Evolutionary conservation across 2,797 vertebrate species (phyloP).

Genomic region (Megalops cyprinoides): DNA sequence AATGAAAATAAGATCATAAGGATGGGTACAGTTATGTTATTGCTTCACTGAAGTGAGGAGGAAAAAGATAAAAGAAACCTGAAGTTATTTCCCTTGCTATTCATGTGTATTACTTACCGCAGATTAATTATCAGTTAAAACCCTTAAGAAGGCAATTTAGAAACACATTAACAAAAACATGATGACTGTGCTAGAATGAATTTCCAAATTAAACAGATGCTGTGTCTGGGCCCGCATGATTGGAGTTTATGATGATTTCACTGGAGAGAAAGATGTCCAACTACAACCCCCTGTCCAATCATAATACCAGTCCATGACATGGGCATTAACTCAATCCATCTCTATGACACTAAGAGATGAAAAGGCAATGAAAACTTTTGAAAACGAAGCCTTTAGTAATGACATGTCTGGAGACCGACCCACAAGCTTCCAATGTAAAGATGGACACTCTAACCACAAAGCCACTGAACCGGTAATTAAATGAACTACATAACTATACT

Average conservation of each 20-base stretch:
- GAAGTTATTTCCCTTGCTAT: not conserved
- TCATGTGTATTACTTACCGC: not conserved
- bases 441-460: slow-evolving; percentile 3
- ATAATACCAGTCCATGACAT: not conserved
- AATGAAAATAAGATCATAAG: not conserved
- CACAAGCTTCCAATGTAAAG: not conserved
- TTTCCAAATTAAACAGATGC: not conserved
- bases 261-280: not conserved
- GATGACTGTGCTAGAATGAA: not conserved
- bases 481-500: not conserved
- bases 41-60: not conserved
- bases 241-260: not conserved
- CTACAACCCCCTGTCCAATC: not conserved
- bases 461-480: not conserved
- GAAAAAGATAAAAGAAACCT: not conserved
- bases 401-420: not conserved
- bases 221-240: not conserved
- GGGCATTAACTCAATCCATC: not conserved
- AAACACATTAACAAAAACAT: not conserved
- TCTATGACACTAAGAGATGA: not conserved
- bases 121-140: not conserved
- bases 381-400: not conserved
- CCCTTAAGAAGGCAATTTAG: not conserved
- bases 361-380: not conserved
- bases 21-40: not conserved